Base-by-base conservation (phyloP, 2,113 vertebrate species). In the Oncorhynchus masou region DNA sequence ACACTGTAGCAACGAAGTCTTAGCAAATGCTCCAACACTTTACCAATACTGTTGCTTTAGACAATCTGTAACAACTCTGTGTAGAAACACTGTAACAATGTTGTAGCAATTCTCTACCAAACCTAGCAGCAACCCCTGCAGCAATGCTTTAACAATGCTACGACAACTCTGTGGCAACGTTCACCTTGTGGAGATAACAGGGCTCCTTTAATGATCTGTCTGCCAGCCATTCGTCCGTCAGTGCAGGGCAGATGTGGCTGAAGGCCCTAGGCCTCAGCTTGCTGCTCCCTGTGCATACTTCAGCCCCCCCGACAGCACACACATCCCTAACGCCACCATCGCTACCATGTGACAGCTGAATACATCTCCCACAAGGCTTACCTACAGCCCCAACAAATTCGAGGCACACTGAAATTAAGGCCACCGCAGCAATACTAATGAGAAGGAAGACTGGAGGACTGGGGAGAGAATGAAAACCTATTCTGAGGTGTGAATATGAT, bases 221-320 rank as follows among this genome's bases (percentile, higher is more conserved):
- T 85, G 88, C 85, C 86, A 88, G 82, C 81, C 85, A 74, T 85
- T 82, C 83, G 74, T 91, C 13, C 16, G 3, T 51, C 51, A 19
- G 51, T 19, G 51, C 82, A 88, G 79, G 85, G 86, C 81, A 16
- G 86, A 86, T 76, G 87, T 76, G 79, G 80, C 85, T 81, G 86
- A 60, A 69, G 65, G 83, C 86, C 85, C 73, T 29, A 72, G 82
- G 88, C 88, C 86, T 80, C 85, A 86, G 85, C 90, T 87, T 83
- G 79, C 71, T 90, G 90, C 88, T 90, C 91, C 82, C 79, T 80
- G 71, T 85, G 86, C 88, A 90, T 90, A 89, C 83, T 89, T 90
- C 91, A 90, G 85, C 79, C 66, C 12, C 77, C 62, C 70, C 66
- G 71, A 88, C 86, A 91, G 39, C 39, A 80, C 81, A 76, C 73